Evolutionary conservation across 2,797 vertebrate genomes (phyloP).

Genomic region (Neosilurus mollespiculum): DNA sequence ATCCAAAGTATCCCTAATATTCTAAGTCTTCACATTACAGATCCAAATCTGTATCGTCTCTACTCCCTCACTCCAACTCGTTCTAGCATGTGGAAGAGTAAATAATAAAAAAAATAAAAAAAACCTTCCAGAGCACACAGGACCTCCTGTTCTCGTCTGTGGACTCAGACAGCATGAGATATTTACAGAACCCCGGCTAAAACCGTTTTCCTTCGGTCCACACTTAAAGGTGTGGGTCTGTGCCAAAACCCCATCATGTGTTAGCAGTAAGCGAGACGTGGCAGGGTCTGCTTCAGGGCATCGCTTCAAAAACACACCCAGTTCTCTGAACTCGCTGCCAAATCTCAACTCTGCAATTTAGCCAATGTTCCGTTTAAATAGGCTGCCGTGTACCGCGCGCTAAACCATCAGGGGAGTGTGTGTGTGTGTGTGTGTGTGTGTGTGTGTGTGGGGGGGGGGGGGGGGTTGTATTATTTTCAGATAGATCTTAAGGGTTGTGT

Average conservation of each 20-base stretch:
- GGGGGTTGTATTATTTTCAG: slow-evolving; percentile 5
- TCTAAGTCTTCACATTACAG: background rate
- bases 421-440: too few species aligned
- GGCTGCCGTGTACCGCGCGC: background rate
- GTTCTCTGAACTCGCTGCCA: slow-evolving; percentile 63
- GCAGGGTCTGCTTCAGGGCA: slow-evolving; percentile 63
- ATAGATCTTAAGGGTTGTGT: background rate
- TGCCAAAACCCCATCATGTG: slow-evolving; percentile 74
- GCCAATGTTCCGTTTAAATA: slow-evolving; percentile 23
- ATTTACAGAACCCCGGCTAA: slow-evolving; percentile 36
- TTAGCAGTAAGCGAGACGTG: slow-evolving; percentile 65
- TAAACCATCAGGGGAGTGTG: background rate
- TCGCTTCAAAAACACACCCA: slow-evolving; percentile 67
- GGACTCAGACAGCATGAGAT: slow-evolving; percentile 10
- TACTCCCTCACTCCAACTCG: background rate
- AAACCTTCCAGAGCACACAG: slow-evolving; percentile 64
- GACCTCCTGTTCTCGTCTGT: slow-evolving; percentile 64
- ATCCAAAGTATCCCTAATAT: background rate
- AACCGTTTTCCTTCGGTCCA: slow-evolving; percentile 69
- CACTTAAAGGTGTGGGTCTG: slow-evolving; percentile 66
- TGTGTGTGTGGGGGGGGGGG: too few species aligned
- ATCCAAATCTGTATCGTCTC: background rate
- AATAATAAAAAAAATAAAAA: background rate
- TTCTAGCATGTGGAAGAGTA: background rate
- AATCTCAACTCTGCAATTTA: slow-evolving; percentile 60